Evolutionary conservation across 1,140 invertebrate species (phyloP).

Genomic region (Ditylenchus dipsaci): DNA sequence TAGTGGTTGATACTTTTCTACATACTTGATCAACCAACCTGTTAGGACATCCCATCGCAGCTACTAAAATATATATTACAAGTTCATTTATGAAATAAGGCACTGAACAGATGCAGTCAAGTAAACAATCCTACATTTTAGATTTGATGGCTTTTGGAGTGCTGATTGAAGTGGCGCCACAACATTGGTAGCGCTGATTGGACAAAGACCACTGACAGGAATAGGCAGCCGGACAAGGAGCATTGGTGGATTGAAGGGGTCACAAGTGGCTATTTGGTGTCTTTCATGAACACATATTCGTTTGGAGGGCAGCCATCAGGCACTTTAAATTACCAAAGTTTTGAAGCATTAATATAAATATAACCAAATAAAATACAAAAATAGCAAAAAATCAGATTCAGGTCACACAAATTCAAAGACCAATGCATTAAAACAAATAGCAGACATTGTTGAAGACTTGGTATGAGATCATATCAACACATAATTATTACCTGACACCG

Average conservation of each 20-base stretch:
- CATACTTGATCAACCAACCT: too few species aligned
- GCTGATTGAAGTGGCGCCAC: constrained; percentile 55
- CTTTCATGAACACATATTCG: constrained; percentile 57
- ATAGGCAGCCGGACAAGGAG: constrained; percentile 53
- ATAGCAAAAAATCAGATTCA: constrained; percentile 1
- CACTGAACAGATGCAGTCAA: not conserved
- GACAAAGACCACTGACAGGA: constrained; percentile 57
- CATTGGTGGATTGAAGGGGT: constrained; percentile 57
- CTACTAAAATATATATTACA: constrained; percentile 12
- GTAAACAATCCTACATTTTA: constrained; percentile 14
- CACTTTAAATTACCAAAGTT: too few species aligned
- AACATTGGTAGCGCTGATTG: constrained; percentile 56
- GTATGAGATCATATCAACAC: too few species aligned
- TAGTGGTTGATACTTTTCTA: constrained; percentile 32
- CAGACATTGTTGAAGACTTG: too few species aligned
- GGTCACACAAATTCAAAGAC: too few species aligned
- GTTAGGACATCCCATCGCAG: constrained; percentile 25
- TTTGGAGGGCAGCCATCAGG: constrained; percentile 56
- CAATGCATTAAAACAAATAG: too few species aligned
- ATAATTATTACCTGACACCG: constrained; percentile 36
- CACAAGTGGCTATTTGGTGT: constrained; percentile 56
- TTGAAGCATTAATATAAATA: too few species aligned
- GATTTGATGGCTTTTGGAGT: constrained; percentile 48
- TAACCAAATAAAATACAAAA: too few species aligned
- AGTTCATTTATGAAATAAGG: not conserved